Evolutionary conservation across 2,888 invertebrate genomes (phyloP), one percentile per base, ranked within the genome.

Genomic region (Seira musarum): DNA sequence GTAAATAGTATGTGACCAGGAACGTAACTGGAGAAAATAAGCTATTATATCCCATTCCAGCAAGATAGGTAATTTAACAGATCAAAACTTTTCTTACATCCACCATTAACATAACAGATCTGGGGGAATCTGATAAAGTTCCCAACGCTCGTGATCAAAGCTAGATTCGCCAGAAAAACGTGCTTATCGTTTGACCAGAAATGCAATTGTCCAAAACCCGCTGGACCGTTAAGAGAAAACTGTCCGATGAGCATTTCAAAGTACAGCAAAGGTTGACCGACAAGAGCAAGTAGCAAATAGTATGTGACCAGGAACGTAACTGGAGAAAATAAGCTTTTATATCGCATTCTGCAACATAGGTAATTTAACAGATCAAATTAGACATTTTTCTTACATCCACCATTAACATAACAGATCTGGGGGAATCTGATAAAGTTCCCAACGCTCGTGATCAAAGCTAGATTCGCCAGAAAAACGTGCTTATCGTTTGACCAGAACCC

Each of bases 401-500:
- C 82, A 65, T 79, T 73, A 1, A 46, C 53, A 15, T 79, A 78
- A 67, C 82, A 84, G 0, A 78, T 67, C 25, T 74, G 63, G 0
- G 83, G 82, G 73, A 84, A 84, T 8, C 82, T 57, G 40, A 84
- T 69, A 21, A 84, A 69, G 22, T 81, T 84, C 22, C 67, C 67
- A 0, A 75, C 79, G 53, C 82, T 80, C 19, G 81, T 79, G 10
- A 78, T 63, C 5, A 82, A 25, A 1, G 82, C 78, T 3, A 82
- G n/a, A 30, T 74, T 79, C 0, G 83, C 82, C 15, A 68, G 69
- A 1, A 69, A 30, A 6, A 63, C 40, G 40, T 69, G 64, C 15
- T 13, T 8, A 21, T 25, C 35, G 17, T 3, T 68, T 69, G 25
- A 24, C 69, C 76, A 76, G 30, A 53, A 5, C 2, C 61, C 19